phyloP scores from a whole-genome alignment of 1,140 invertebrate species.

The Eriosoma lanigerum region DNA sequence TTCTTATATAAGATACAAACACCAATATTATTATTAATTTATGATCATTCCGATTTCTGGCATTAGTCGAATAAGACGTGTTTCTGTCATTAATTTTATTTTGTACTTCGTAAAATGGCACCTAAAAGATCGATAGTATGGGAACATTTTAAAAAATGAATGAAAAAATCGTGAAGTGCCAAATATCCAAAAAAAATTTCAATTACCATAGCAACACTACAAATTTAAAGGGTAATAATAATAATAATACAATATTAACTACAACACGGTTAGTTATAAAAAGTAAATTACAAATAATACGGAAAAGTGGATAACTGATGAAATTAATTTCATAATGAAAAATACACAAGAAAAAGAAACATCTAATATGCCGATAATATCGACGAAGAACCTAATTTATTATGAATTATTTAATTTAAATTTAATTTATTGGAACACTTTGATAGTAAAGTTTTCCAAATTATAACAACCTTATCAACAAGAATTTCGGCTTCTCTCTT shows the following conservation, averaged over 20 bases:
- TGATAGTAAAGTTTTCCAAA: slow-evolving; percentile 23
- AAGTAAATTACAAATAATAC: slow-evolving; percentile 28
- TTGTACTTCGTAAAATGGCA: slow-evolving; percentile 8
- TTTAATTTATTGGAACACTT: too few relatives aligned
- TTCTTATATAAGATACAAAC: slow-evolving; percentile 4
- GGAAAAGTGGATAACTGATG: slow-evolving; percentile 26
- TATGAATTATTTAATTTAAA: too few relatives aligned
- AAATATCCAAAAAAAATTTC: slow-evolving; percentile 11
- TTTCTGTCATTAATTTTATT: neutral
- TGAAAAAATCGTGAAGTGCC: neutral
- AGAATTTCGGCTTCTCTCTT: slow-evolving; percentile 23
- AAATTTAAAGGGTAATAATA: slow-evolving; percentile 24
- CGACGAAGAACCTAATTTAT: neutral
- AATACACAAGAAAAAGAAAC: slow-evolving; percentile 6
- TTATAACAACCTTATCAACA: slow-evolving; percentile 7
- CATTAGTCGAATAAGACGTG: slow-evolving; percentile 19
- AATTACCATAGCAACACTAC: neutral
- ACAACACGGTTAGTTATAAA: too few relatives aligned
- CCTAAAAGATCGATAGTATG: slow-evolving; percentile 11
- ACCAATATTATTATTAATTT: slow-evolving; percentile 18
- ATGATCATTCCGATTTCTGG: slow-evolving; percentile 9
- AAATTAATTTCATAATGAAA: slow-evolving; percentile 18
- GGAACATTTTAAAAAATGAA: slow-evolving; percentile 17
- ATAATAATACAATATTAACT: too few relatives aligned
- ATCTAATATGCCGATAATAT: slow-evolving; percentile 1